These are phyloP conservation scores for Passerina amoena DNA, from an alignment of 2,113 vertebrate genomes.

Conservation along the genomic window DNA sequence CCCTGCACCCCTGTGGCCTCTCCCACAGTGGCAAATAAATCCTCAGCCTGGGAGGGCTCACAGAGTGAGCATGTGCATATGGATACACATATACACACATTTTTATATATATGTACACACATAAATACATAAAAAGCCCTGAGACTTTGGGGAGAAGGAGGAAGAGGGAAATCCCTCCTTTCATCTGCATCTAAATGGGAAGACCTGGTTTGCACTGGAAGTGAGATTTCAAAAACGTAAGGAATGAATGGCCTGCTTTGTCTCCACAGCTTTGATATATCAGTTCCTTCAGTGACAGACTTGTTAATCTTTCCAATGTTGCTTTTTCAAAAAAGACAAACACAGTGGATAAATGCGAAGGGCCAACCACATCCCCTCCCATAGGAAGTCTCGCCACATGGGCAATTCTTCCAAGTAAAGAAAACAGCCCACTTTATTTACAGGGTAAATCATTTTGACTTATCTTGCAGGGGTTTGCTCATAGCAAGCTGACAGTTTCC, in stretches of 20 bases:
- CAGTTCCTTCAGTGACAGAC: constrained; percentile 72
- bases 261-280: constrained; percentile 72
- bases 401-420: constrained; percentile 74
- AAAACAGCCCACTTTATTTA: constrained; percentile 78
- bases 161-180: constrained; percentile 62
- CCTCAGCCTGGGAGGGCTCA: not conserved
- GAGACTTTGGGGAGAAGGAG: not conserved
- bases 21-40: not conserved
- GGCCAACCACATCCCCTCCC: constrained; percentile 73
- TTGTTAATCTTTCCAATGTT: constrained; percentile 76
- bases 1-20: not conserved
- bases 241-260: constrained; percentile 74
- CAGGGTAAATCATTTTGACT: constrained; percentile 78
- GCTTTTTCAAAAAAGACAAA: constrained; percentile 75
- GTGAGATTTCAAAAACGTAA: constrained; percentile 54
- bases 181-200: constrained; percentile 51
- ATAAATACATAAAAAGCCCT: not conserved
- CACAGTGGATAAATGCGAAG: constrained; percentile 70
- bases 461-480: constrained; percentile 70
- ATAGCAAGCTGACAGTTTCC: constrained; percentile 72
- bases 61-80: not conserved
- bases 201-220: constrained; percentile 57
- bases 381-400: constrained; percentile 76
- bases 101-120: not conserved
- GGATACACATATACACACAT: not conserved